Percentiles rank a stretch among this genome's conserved stretches.
Evolutionary conservation across 1,140 invertebrate genomes (phyloP).

Genomic region (Caenorhabditis remanei): DNA sequence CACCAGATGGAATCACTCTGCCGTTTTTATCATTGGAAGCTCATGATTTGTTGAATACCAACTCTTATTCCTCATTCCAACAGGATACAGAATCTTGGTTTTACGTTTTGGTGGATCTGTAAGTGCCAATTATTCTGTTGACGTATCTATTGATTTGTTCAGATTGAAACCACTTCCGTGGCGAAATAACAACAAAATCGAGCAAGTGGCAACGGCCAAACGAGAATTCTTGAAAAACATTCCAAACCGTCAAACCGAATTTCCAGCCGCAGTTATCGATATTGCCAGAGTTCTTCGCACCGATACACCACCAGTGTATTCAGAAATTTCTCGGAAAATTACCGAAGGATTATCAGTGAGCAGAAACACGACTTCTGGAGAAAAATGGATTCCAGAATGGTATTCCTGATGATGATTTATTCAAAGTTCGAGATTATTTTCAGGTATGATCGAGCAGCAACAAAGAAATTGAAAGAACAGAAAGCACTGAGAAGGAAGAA

Average conservation of each 20-base stretch:
- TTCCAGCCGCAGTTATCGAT: neutral
- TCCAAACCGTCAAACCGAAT: neutral
- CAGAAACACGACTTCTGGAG: neutral
- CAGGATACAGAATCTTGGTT: constrained; percentile 37
- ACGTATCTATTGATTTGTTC: neutral
- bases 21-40: constrained; percentile 22
- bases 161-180: constrained; percentile 33
- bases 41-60: neutral
- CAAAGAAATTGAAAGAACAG: neutral
- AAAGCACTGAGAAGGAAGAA: neutral
- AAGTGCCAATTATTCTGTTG: neutral
- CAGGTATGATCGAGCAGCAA: constrained; percentile 33
- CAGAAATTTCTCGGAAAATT: constrained; percentile 24
- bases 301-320: neutral
- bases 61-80: neutral
- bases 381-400: constrained; percentile 37
- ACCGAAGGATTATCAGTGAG: neutral
- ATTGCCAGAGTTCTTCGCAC: neutral
- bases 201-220: neutral
- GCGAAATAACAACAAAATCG: constrained; percentile 22
- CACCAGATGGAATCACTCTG: constrained; percentile 7
- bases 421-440: neutral
- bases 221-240: neutral
- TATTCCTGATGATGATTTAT: neutral
- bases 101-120: constrained; percentile 32